phyloP scores from a whole-genome alignment of 2,113 vertebrate species.

The Lepisosteus osseus region DNA sequence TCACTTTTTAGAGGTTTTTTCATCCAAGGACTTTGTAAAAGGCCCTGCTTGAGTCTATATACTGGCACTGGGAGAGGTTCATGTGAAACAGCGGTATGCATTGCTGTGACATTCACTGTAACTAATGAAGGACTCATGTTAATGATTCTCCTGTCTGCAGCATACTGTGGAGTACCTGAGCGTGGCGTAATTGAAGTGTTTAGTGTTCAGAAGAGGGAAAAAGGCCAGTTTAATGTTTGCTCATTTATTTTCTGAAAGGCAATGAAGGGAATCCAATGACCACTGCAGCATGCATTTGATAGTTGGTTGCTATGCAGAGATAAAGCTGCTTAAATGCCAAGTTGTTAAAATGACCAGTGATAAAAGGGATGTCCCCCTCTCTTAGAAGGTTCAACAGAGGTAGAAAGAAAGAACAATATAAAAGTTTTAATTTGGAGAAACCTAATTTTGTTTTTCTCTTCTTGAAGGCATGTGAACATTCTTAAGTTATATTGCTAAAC shows the following conservation, averaged over 20 bases:
- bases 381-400: not conserved
- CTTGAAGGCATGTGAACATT: too few species aligned
- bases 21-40: too few species aligned
- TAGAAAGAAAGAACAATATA: not conserved
- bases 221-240: not conserved
- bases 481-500: too few species aligned
- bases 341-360: not conserved
- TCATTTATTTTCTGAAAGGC: not conserved
- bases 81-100: not conserved
- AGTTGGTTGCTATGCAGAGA: not conserved
- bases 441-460: too few species aligned
- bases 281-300: not conserved
- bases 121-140: not conserved
- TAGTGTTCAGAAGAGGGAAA: not conserved
- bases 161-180: not conserved
- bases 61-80: not conserved
- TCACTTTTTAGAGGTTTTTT: too few species aligned
- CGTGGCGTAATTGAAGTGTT: not conserved
- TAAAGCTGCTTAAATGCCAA: not conserved
- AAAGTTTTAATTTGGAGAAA: too few species aligned
- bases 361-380: not conserved
- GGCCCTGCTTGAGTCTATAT: too few species aligned
- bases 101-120: not conserved
- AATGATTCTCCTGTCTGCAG: not conserved
- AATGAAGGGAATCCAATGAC: not conserved